phyloP scores from a whole-genome alignment of 2,888 invertebrate genomes.

The Clivina fossor region DNA sequence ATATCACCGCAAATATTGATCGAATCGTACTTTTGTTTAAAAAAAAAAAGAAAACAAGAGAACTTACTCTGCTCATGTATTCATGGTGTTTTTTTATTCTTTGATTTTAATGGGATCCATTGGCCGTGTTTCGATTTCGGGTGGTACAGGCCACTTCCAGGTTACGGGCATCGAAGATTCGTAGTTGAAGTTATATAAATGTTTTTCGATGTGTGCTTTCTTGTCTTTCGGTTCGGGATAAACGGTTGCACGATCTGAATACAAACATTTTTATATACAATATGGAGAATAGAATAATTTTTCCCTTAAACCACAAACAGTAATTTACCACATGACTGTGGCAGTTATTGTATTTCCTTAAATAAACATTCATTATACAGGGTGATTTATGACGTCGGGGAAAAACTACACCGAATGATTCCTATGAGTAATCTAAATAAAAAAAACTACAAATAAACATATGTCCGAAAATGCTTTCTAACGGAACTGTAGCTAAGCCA shows the following conservation, averaged over 20 bases:
- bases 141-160: conserved; percentile 61
- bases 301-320: background rate
- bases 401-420: too few relatives aligned
- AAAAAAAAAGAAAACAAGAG: too few relatives aligned
- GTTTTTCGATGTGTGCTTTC: conserved; percentile 67
- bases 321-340: too few relatives aligned
- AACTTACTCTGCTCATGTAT: too few relatives aligned
- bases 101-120: conserved; percentile 46
- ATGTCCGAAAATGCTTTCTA: too few relatives aligned
- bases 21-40: too few relatives aligned
- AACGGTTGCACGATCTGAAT: conserved; percentile 75
- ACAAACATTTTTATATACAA: conserved; percentile 35
- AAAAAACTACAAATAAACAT: too few relatives aligned
- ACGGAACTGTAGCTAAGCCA: too few relatives aligned
- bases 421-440: too few relatives aligned
- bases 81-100: conserved; percentile 10
- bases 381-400: too few relatives aligned
- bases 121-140: conserved; percentile 48
- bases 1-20: too few relatives aligned
- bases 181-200: conserved; percentile 79
- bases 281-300: conserved; percentile 8
- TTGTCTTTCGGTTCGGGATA: conserved; percentile 85
- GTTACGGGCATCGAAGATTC: conserved; percentile 73
- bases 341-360: background rate
- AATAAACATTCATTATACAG: background rate